These are phyloP conservation scores for Philonicus albiceps DNA, from an alignment of 2,888 invertebrate genomes.

Conservation along the genomic window DNA sequence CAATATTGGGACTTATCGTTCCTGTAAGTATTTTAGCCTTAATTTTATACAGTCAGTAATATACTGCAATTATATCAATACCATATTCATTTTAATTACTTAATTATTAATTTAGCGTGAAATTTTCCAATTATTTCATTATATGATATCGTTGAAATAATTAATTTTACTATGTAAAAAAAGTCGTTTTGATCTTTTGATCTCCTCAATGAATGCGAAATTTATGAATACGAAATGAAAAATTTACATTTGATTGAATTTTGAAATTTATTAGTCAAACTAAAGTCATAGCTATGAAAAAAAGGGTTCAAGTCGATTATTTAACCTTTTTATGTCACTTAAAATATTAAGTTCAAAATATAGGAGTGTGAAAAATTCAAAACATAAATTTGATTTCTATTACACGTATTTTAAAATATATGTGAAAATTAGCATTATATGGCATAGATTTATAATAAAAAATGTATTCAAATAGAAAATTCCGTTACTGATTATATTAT, in stretches of 20 bases:
- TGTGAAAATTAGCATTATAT: too few species aligned
- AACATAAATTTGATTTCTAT: too few species aligned
- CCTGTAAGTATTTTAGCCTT: constrained; percentile 69
- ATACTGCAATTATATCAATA: background rate
- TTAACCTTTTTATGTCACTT: background rate
- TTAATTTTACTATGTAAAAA: background rate
- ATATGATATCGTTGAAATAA: background rate
- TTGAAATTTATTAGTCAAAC: background rate
- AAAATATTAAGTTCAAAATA: too few species aligned
- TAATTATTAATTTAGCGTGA: background rate
- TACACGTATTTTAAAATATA: too few species aligned
- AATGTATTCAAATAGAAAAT: too few species aligned
- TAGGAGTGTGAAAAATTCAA: too few species aligned
- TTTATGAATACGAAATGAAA: background rate
- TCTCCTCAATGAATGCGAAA: background rate
- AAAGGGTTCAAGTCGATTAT: background rate
- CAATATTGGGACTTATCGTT: constrained; percentile 86
- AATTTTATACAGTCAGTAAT: background rate
- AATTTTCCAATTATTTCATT: background rate
- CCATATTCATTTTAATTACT: background rate
- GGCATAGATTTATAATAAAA: too few species aligned
- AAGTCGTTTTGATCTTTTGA: background rate
- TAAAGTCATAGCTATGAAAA: background rate
- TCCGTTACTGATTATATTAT: too few species aligned
- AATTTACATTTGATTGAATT: background rate